A percentile compares a stretch with the other conserved stretches of the same genome.
These are phyloP conservation scores for Ptilorrhoa leucosticta DNA, from an alignment of 2,113 vertebrate genomes.

Conservation along the genomic window DNA sequence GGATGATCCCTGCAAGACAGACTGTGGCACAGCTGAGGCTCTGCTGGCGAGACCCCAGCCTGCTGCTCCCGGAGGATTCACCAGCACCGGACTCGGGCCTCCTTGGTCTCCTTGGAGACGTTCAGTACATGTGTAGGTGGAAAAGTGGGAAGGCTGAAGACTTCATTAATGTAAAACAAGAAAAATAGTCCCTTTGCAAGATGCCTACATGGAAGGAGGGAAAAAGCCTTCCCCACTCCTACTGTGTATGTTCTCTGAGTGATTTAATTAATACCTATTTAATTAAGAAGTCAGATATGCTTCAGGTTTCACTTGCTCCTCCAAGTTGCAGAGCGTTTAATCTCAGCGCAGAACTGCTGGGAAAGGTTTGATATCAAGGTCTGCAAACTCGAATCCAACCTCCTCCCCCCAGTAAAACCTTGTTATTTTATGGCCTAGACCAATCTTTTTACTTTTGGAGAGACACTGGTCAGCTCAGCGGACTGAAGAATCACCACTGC, in stretches of 20 bases:
- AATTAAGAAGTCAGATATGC: slow-evolving; percentile 51
- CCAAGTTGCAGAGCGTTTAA: not conserved
- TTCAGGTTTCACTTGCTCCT: slow-evolving; percentile 31
- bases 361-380: not conserved
- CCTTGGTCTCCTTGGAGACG: slow-evolving; percentile 80
- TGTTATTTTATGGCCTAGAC: not conserved
- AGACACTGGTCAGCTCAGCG: not conserved
- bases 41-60: slow-evolving; percentile 35
- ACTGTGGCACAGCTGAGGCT: slow-evolving; percentile 50
- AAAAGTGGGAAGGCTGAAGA: slow-evolving; percentile 80
- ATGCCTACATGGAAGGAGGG: slow-evolving; percentile 64
- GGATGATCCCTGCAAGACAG: not conserved
- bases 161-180: slow-evolving; percentile 80
- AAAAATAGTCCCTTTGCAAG: slow-evolving; percentile 76
- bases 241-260: slow-evolving; percentile 42
- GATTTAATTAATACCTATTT: slow-evolving; percentile 60
- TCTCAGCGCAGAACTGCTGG: not conserved
- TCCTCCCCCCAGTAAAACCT: not conserved
- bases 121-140: slow-evolving; percentile 78
- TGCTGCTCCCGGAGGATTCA: slow-evolving; percentile 57
- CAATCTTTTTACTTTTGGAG: not conserved
- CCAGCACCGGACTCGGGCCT: slow-evolving; percentile 68
- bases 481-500: not conserved
- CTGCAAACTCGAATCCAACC: not conserved
- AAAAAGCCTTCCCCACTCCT: slow-evolving; percentile 59